A percentile compares a stretch with the other conserved stretches of the same genome.
These are phyloP conservation scores for Carcharodon carcharias DNA, from an alignment of 2,797 vertebrate genomes.

Conservation along the genomic window DNA sequence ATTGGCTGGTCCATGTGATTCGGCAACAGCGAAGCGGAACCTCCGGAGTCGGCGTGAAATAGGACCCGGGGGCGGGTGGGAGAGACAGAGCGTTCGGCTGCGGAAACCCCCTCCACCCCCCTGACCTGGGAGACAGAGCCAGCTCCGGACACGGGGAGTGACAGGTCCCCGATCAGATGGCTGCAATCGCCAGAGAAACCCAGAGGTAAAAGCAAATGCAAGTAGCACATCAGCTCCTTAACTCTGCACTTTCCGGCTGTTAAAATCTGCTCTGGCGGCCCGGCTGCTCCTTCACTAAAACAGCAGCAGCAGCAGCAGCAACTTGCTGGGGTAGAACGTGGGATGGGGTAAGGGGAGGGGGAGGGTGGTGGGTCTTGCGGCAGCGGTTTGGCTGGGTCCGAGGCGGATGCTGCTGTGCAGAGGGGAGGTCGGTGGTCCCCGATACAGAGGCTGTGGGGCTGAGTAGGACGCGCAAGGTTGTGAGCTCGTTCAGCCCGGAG, in stretches of 20 bases:
- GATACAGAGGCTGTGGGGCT: not conserved
- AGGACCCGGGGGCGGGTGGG: no score
- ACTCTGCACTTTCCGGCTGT: not conserved
- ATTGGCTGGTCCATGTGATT: not conserved
- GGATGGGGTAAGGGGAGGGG: not conserved
- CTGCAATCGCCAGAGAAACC: slow-evolving; percentile 62
- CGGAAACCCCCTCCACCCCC: no score
- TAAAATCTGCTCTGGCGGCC: not conserved
- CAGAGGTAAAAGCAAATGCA: slow-evolving; percentile 50
- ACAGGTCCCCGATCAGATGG: slow-evolving; percentile 47
- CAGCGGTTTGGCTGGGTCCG: not conserved
- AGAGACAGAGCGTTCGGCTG: no score
- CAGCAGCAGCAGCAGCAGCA: no score
- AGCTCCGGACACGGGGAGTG: slow-evolving; percentile 8
- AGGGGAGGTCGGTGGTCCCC: not conserved
- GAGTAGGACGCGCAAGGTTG: not conserved
- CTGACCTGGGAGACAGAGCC: not conserved
- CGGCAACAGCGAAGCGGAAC: not conserved
- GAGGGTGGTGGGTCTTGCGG: no score
- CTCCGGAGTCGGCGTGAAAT: rapidly evolving
- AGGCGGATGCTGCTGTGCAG: not conserved
- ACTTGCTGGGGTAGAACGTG: not conserved
- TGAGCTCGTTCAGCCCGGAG: not conserved
- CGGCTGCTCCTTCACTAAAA: not conserved
- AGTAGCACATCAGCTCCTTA: not conserved